Base-by-base conservation (phyloP, 2,888 invertebrate species). In the Spodoptera exigua region DNA sequence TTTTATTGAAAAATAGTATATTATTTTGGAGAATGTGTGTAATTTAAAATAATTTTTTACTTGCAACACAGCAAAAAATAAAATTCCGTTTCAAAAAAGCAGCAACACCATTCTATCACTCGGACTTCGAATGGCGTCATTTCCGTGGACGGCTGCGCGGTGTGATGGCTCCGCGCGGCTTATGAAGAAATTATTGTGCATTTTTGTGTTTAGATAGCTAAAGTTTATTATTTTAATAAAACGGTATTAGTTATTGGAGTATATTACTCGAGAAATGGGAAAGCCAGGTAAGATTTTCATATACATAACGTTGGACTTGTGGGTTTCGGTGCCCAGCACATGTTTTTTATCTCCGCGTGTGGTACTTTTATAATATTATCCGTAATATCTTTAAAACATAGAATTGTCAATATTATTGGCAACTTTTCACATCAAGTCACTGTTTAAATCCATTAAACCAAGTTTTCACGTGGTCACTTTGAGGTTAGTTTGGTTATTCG, bases 231-330 rank as follows among this genome's bases (percentile, higher is more conserved):
- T 60, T 61, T 61, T 48, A 77, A 68, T 48, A 67, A 52, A 58
- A 58, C 57, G 37, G 52, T 52, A 62, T 68, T 32, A 27, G 73
- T 67, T 56, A 67, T 61, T 62, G 51, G 54, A 62, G 39, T 49
- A 63, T 55, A 71, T 79, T 76, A 56, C 51, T 59, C 60, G 9
- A 46, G 52, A 57, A 67, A 93, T 93, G 93, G 93, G 93, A 27
- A 93, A 89, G 81, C 93, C 93, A 77, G 93, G 93, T 93, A 74
- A 88, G 92, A 81, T 54, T 37, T 59, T 70, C 64, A 18, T 41
- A n/a, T 10, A 53, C 12, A 0, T 48, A 61, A 21, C 41, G 2
- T 16, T 43, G 27, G 7, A 14, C 21, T 54, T 21, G 36, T 27
- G 7, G 27, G 5, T 54, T 18, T 60, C 34, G 1, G 11, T 27